Evolutionary conservation across 92 coral and sea anemone genomes (phyloP).

Genomic region (Palythoa grandis): DNA sequence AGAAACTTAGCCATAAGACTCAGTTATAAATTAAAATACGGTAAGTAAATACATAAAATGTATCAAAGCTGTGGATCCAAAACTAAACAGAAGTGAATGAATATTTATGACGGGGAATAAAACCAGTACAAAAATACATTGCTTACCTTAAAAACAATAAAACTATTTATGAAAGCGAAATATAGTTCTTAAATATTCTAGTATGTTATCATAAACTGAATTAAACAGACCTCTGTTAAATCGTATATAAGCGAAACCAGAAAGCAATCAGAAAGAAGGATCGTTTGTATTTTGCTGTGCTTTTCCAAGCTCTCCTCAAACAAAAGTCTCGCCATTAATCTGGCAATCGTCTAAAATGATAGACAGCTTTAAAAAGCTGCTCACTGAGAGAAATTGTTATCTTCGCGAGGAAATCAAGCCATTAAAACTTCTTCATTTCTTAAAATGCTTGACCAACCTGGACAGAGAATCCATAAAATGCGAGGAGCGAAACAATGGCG

Average conservation of each 20-base stretch:
- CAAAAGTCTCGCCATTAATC: not conserved
- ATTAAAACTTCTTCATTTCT: not conserved
- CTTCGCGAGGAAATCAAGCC: slow-evolving; percentile 4
- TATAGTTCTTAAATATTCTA: not conserved
- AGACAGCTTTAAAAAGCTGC: not conserved
- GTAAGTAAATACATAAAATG: not conserved
- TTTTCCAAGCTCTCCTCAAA: not conserved
- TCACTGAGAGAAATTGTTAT: not conserved
- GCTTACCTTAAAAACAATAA: not conserved
- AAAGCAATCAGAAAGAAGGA: too few species aligned
- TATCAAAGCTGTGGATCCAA: not conserved
- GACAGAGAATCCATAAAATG: not conserved
- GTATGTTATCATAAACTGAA: not conserved
- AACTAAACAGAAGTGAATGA: not conserved
- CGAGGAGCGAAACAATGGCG: not conserved
- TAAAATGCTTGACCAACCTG: not conserved
- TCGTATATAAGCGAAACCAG: too few species aligned
- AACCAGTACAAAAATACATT: not conserved
- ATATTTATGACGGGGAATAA: not conserved
- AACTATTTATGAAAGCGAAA: not conserved
- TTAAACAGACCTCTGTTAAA: not conserved
- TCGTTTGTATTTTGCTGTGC: not conserved
- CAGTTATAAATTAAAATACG: not conserved
- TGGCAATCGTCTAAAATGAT: not conserved
- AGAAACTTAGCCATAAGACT: not conserved